Percentiles rank a stretch among this genome's conserved stretches.
Evolutionary conservation across 2,113 vertebrate genomes (phyloP).

Genomic region (Axis porcinus): DNA sequence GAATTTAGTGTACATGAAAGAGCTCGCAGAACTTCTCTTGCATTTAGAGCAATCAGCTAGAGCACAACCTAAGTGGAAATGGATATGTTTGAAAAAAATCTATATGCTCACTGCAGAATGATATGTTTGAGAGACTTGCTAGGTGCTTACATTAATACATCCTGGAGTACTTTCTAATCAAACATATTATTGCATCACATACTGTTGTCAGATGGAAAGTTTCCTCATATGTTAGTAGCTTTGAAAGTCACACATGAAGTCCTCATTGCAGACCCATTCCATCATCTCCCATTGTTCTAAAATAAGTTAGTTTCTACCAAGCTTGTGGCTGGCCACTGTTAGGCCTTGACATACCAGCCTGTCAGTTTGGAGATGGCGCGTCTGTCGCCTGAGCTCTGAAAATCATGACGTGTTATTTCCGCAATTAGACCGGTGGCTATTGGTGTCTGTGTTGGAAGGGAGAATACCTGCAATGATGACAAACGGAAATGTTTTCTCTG

Average conservation of each 20-base stretch:
- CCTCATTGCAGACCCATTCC: constrained; percentile 34
- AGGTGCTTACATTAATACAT: constrained; percentile 66
- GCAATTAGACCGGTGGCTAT: background rate
- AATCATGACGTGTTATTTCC: background rate
- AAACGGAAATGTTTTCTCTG: constrained; percentile 33
- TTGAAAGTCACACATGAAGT: constrained; percentile 61
- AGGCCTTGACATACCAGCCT: background rate
- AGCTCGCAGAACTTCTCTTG: background rate
- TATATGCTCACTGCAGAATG: constrained; percentile 40
- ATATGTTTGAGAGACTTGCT: constrained; percentile 49
- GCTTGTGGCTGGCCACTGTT: background rate
- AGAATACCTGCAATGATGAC: background rate
- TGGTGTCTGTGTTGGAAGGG: background rate
- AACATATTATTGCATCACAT: constrained; percentile 41
- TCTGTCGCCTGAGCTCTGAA: background rate
- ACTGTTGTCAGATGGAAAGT: constrained; percentile 13
- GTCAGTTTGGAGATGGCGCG: background rate
- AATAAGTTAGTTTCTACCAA: background rate
- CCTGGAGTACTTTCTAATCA: constrained; percentile 58
- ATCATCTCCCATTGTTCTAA: constrained; percentile 39
- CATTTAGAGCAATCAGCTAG: constrained; percentile 47
- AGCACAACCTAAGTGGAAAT: constrained; percentile 42
- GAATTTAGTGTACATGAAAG: constrained; percentile 5
- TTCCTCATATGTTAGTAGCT: constrained; percentile 34
- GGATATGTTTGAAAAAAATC: constrained; percentile 67